Evolutionary conservation across 2,888 invertebrate genomes (phyloP), one percentile per base, ranked within the genome.

Genomic region (Andrena chrysosceles): DNA sequence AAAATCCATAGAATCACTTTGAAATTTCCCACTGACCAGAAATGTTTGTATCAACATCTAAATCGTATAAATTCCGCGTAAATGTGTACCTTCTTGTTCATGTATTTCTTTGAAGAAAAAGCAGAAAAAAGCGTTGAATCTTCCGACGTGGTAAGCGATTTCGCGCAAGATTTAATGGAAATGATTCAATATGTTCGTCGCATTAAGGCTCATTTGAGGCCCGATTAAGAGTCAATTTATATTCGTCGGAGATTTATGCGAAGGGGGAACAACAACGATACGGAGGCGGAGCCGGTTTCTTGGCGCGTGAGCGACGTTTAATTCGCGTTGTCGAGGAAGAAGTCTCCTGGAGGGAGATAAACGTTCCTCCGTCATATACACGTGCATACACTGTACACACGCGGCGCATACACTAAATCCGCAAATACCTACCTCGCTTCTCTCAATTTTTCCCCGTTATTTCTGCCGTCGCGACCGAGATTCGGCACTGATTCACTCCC

Each of bases 271-370:
- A 52, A 49, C 48, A 29, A 33, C 62, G 75, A 67, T 52, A 62
- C 54, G 23, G 60, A 31, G 23, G 26, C 20, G 4, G 49, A 48
- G 68, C 67, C 49, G 70, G 75, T 82, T 75, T 71, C 82, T 71
- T 75, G 62, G 67, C 49, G 48, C 62, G 69, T 78, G 78, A 84
- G 84, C 78, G 84, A 83, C 78, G 77, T 84, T 78, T 83, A 83
- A 83, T 84, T 84, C 83, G 31, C 66, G 69, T 64, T 84, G 78
- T 73, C 83, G 70, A 83, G 83, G 70, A 83, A 56, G 59, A 70
- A 67, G 70, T 29, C 74, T 74, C 78, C 70, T 64, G 70, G 56
- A 63, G 52, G 77, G 69, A 83, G 77, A 72, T 74, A 69, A 83
- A 81, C 71, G 73, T 81, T 66, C 60, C 29, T 66, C 26, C 63